A percentile compares a stretch with the other conserved stretches of the same genome.
Conservation (phyloP, 2,113 vertebrate genomes). For the Micromys minutus region DNA sequence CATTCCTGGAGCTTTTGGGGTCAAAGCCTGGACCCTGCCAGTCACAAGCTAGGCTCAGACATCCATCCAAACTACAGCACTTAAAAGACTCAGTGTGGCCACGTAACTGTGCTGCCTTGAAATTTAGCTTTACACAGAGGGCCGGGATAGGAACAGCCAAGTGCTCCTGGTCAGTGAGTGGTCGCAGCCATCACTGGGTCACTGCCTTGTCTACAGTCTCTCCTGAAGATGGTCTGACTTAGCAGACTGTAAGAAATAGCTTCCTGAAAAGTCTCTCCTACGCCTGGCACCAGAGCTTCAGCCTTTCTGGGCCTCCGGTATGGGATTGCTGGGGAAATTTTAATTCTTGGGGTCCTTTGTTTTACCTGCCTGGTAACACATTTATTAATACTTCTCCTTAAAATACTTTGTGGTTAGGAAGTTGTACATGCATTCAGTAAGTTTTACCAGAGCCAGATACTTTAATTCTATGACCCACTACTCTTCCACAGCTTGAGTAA, state of each 20-base stretch:
- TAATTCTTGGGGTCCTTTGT: neutral
- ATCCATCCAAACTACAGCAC: neutral
- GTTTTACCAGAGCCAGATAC: constrained; percentile 11
- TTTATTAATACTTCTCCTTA: neutral
- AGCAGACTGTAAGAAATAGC: neutral
- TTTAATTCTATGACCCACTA: neutral
- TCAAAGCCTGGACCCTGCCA: neutral
- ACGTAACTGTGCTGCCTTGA: neutral
- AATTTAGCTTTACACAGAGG: neutral
- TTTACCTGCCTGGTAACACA: neutral
- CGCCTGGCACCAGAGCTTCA: neutral
- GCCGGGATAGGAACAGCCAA: neutral
- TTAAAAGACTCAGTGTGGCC: neutral
- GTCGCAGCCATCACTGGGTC: neutral
- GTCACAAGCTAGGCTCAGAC: neutral
- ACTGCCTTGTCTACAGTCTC: neutral
- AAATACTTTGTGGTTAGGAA: neutral
- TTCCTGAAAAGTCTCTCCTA: neutral
- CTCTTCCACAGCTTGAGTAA: neutral
- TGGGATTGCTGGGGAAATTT: neutral
- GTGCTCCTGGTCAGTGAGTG: neutral
- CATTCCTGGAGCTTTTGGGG: neutral
- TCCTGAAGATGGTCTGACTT: neutral
- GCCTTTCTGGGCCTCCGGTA: neutral
- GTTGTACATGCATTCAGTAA: neutral